Base-by-base conservation (phyloP, 2,888 invertebrate species). In the Drosophila emarginata region DNA sequence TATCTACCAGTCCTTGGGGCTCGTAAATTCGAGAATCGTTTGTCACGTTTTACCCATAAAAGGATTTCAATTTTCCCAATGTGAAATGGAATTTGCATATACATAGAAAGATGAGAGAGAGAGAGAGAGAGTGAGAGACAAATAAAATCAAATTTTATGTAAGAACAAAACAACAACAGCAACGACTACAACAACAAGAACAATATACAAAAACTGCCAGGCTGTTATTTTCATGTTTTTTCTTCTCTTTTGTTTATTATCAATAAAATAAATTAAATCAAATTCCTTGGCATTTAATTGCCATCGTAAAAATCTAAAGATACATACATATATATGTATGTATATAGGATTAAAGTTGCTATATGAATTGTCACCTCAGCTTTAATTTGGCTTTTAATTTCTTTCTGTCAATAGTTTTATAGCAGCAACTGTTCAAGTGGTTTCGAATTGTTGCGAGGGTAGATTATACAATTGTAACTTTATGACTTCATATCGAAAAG, bases 191-290 rank as follows among this genome's bases (percentile, higher is more conserved):
- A 37, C 36, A 28, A 9, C 21, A 61, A 32, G 32, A 32, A 32
- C 32, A 32, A 32, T 32, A 32, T 23, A 40, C 52, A 52, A 59
- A 64, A 73, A 68, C 45, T 50, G 60, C 39, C 64, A 62, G 73
- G 75, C 60, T 67, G 64, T 67, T 64, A 67, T 64, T 81, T 79
- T 68, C 54, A 65, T 58, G 45, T 12, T 21, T 14, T 45, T 60
- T 32, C 40, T 65, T 62, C 73, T 65, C 57, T 64, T 53, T 60
- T 50, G 62, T 63, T 86, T 85, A 86, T 86, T 81, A 86, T 74
- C 81, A 77, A 84, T 86, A 77, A 85, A 85, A 84, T 81, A 85
- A 85, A 86, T 85, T 79, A 85, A 85, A 85, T 86, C 86, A 86
- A 80, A 84, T 81, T 85, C 79, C 51, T 32, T 54, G 68, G 59